Evolutionary conservation across 2,797 vertebrate genomes (phyloP), one percentile per base, ranked within the genome.

Genomic region (Artibeus jamaicensis): DNA sequence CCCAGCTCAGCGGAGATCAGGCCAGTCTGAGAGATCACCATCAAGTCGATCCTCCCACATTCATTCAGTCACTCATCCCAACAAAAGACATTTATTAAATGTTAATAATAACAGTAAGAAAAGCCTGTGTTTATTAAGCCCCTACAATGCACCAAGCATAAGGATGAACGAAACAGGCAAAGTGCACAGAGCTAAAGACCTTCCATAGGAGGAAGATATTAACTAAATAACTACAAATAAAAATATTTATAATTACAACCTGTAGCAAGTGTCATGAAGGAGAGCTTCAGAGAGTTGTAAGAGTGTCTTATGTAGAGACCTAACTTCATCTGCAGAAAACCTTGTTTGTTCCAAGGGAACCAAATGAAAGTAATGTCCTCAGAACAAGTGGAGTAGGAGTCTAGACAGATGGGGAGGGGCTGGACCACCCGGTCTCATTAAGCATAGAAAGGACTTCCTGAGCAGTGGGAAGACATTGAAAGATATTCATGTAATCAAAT

Each of bases 1-100:
- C 92, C 90, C 15, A 9, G 92, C 22, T 95, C 85, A 94, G 24
- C 91, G 65, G 86, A 86, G 65, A 93, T 44, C 78, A 87, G 92
- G 37, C 78, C 74, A 82, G 62, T 79, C 53, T 91, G 88, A 93
- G 76, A 37, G 55, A 86, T 83, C 79, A 29, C 57, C 37, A 68
- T 48, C 39, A 74, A 62, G 53, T 83, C 9, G 2, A 93, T 78
- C 50, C 3, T 71, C 15, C 32, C 19, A 24, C 22, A 68, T n/a
- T 24, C n/a, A 76, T 46, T 87, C 39, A 70, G 83, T 93, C 74
- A 59, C 42, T 62, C 53, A 88, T 29, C 42, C 21, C 44, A 67
- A 71, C 3, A 44, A 65, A 7, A 88, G 55, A 34, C 12, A 85
- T 3, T 4, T 15, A 79, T 57, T 46, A 82, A 88, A n/a, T 16